A percentile compares a stretch with the other conserved stretches of the same genome.
Conservation (phyloP, 2,888 invertebrate genomes). For the Pecten maximus region DNA sequence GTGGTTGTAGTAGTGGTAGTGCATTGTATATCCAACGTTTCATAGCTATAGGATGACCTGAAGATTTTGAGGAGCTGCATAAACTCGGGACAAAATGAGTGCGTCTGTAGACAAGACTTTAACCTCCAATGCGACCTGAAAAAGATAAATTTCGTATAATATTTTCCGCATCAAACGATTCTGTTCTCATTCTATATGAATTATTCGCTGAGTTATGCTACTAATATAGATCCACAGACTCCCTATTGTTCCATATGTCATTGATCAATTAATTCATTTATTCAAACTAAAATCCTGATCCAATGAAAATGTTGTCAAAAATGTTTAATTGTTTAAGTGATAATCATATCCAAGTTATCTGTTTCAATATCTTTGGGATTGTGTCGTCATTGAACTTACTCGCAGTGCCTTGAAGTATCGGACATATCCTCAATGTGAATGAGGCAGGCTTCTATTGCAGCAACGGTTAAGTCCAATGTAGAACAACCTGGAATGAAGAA, state of each 20-base stretch:
- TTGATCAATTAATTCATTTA: too few relatives aligned
- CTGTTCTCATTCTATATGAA: too few relatives aligned
- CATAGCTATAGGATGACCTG: background rate
- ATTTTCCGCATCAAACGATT: too few relatives aligned
- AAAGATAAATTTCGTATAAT: too few relatives aligned
- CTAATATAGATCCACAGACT: too few relatives aligned
- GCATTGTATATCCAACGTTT: background rate
- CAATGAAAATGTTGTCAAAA: too few relatives aligned
- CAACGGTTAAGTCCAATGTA: background rate
- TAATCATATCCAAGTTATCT: too few relatives aligned
- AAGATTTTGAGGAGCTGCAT: background rate
- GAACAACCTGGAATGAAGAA: background rate
- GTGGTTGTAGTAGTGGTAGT: background rate
- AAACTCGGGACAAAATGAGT: background rate
- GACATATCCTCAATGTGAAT: background rate
- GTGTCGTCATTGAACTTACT: background rate
- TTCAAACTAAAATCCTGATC: too few relatives aligned
- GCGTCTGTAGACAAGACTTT: background rate
- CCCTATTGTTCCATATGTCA: too few relatives aligned
- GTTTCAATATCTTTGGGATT: too few relatives aligned
- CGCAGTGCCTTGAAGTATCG: background rate
- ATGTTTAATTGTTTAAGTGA: too few relatives aligned
- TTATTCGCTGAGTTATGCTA: too few relatives aligned
- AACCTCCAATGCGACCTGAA: background rate
- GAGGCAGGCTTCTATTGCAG: background rate